A percentile compares a stretch with the other conserved stretches of the same genome.
These are phyloP conservation scores for Epicauta chinensis DNA, from an alignment of 1,140 invertebrate species.

Conservation along the genomic window DNA sequence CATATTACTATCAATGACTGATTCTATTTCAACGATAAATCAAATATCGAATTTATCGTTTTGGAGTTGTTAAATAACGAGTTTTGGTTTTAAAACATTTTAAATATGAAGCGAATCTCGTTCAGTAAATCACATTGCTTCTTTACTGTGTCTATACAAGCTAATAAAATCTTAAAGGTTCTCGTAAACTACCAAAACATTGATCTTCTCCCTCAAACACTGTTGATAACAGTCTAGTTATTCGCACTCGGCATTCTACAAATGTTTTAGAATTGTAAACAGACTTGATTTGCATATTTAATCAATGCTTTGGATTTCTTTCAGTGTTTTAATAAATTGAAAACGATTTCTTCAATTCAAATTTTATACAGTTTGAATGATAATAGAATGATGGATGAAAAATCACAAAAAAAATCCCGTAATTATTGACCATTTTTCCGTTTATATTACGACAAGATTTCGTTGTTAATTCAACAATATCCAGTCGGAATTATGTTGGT, in stretches of 20 bases:
- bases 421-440: too few relatives aligned
- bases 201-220: conserved; percentile 11
- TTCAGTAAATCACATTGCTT: neutral
- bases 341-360: conserved; percentile 18
- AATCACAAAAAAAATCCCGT: too few relatives aligned
- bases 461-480: conserved; percentile 4
- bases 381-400: neutral
- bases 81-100: too few relatives aligned
- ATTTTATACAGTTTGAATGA: conserved; percentile 6
- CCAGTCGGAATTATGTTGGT: conserved; percentile 4
- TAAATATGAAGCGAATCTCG: neutral
- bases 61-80: too few relatives aligned
- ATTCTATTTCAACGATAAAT: too few relatives aligned
- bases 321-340: conserved; percentile 23
- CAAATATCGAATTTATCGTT: too few relatives aligned
- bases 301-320: conserved; percentile 21
- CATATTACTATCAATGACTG: too few relatives aligned
- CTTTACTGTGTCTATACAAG: conserved; percentile 5
- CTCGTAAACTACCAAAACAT: conserved; percentile 3
- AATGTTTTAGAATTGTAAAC: conserved; percentile 26
- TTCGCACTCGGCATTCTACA: conserved; percentile 18
- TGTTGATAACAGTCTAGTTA: conserved; percentile 25
- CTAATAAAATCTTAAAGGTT: conserved; percentile 11
- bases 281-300: conserved; percentile 26
- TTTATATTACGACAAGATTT: too few relatives aligned